Conservation (phyloP, 2,888 invertebrate species). For the Drosophila atripex region DNA sequence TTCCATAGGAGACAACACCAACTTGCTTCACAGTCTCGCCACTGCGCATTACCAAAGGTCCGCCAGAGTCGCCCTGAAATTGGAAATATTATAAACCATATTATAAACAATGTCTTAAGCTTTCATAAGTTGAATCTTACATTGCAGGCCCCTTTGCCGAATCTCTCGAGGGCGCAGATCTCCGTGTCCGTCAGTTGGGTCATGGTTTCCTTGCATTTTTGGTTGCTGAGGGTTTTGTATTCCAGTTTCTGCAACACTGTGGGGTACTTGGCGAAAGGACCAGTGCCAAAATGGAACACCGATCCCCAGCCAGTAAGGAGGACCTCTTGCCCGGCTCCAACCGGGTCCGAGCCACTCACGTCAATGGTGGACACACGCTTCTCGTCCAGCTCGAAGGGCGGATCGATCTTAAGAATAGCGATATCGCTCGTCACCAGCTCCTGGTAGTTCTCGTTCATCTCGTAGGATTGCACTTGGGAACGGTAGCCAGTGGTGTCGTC, state of each 20-base stretch:
- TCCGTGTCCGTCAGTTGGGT: slow-evolving; percentile 81
- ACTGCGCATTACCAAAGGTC: slow-evolving; percentile 81
- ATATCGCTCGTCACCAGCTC: slow-evolving; percentile 82
- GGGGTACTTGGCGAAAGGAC: slow-evolving; percentile 79
- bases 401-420: slow-evolving; percentile 80
- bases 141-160: slow-evolving; percentile 83
- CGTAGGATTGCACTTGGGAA: slow-evolving; percentile 74
- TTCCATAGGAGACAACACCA: slow-evolving; percentile 84
- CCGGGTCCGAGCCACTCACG: slow-evolving; percentile 70
- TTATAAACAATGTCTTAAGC: neutral
- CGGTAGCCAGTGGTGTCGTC: slow-evolving; percentile 68
- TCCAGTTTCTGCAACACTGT: slow-evolving; percentile 76
- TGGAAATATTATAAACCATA: neutral
- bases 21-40: slow-evolving; percentile 79
- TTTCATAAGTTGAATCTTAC: slow-evolving; percentile 60
- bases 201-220: slow-evolving; percentile 75
- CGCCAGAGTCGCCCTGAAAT: slow-evolving; percentile 83
- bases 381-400: slow-evolving; percentile 74
- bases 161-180: slow-evolving; percentile 81
- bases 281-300: slow-evolving; percentile 78
- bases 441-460: slow-evolving; percentile 81
- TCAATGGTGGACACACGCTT: slow-evolving; percentile 83
- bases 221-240: slow-evolving; percentile 80
- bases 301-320: slow-evolving; percentile 83
- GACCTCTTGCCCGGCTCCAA: slow-evolving; percentile 75